Conservation (phyloP, 1,140 invertebrate genomes). For the Zophobas morio region DNA sequence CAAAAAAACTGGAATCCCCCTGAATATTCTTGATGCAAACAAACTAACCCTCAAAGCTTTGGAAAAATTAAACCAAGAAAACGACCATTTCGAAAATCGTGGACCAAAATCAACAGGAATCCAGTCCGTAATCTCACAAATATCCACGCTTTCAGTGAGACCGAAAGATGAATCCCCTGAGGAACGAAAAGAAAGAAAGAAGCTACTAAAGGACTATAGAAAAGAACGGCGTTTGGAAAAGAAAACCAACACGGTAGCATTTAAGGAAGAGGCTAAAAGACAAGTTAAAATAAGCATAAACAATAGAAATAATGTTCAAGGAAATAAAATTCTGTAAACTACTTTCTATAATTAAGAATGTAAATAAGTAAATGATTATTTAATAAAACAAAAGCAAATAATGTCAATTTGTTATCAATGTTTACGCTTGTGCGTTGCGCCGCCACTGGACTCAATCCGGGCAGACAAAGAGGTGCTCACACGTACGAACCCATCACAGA, state of each 20-base stretch:
- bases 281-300: conserved; percentile 86
- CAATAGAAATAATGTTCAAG: conserved; percentile 81
- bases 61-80: conserved; percentile 75
- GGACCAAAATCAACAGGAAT: conserved; percentile 72
- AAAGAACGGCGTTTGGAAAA: conserved; percentile 87
- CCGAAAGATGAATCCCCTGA: conserved; percentile 87
- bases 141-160: conserved; percentile 81
- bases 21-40: conserved; percentile 74
- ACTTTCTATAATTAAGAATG: no score
- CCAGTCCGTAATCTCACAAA: conserved; percentile 78
- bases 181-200: conserved; percentile 86
- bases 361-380: background rate
- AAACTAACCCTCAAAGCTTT: conserved; percentile 80
- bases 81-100: conserved; percentile 60
- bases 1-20: conserved; percentile 81
- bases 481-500: background rate
- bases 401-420: background rate
- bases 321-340: conserved; percentile 72
- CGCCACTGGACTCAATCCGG: conserved; percentile 13
- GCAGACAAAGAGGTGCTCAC: conserved; percentile 30
- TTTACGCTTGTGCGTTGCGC: conserved; percentile 1
- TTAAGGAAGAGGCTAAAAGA: conserved; percentile 89
- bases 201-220: conserved; percentile 86
- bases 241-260: conserved; percentile 88
- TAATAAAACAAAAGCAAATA: background rate